Evolutionary conservation across 2,113 vertebrate species (phyloP), one percentile per base, ranked within the genome.

Genomic region (Crotalus tigris): DNA sequence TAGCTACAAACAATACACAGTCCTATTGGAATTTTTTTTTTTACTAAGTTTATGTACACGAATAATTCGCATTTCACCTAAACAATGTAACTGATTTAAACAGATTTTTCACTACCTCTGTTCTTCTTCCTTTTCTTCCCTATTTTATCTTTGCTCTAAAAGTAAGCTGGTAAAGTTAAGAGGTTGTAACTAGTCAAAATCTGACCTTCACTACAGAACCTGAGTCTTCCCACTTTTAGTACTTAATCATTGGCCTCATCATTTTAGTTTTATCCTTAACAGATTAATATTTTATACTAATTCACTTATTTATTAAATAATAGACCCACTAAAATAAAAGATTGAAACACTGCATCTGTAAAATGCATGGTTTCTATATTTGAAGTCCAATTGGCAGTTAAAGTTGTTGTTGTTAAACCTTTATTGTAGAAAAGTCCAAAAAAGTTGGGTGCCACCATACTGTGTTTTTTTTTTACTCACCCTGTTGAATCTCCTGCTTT

Each of bases 251-350:
- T 59, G n/a, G 2, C 64, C n/a, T 15, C 13, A 75, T 33, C 13
- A 33, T 75, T 75, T 75, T 75, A 75, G 6, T 49, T 7, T 64
- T 8, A 75, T 53, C 29, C 19, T 69, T n/a, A 29, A 69, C 26
- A n/a, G 39, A n/a, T 53, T 69, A 90, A 69, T 53, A 53, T 49
- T 59, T 2, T 89, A 24, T 1, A 17, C 21, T 26, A 46, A 17
- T 90, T 61, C 46, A 90, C 61, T 61, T 64, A 90, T 90, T 64
- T 90, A 61, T 59, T 90, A 39, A 89, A 89, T 89, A 64, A 61
- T 49, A 90, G 15, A 49, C 46, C 26, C 39, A 90, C 57, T 90
- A 61, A 17, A 90, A 61, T 24, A 90, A 21, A 44, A 44, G 33
- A 33, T 58, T 58, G 58, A 89, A 89, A 58, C 23, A 89, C 0